Conservation (phyloP, 2,797 vertebrate genomes). For the Sebastes diploproa region DNA sequence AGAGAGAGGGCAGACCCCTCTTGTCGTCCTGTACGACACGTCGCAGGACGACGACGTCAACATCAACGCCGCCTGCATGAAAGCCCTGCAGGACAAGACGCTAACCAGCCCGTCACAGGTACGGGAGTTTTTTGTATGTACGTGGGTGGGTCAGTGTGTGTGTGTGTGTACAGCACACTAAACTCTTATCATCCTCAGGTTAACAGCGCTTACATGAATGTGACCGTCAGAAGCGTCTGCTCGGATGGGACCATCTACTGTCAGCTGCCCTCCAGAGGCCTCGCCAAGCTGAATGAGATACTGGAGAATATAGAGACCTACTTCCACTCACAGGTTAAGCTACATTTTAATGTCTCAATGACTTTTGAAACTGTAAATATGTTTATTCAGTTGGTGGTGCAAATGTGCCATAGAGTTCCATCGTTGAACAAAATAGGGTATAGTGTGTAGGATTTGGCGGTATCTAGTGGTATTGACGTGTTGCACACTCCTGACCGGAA, state of each 20-base stretch:
- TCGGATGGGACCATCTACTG: slow-evolving; percentile 95
- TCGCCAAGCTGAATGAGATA: slow-evolving; percentile 86
- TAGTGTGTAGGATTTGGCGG: too few relatives aligned
- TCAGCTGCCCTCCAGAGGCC: slow-evolving; percentile 91
- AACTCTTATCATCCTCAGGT: slow-evolving; percentile 76
- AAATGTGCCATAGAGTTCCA: neutral
- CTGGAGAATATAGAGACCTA: slow-evolving; percentile 89
- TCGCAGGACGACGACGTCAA: slow-evolving; percentile 97
- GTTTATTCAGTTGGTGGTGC: neutral
- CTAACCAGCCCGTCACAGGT: slow-evolving; percentile 90
- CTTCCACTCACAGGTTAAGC: slow-evolving; percentile 87
- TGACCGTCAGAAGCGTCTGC: slow-evolving; percentile 90
- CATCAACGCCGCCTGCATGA: slow-evolving; percentile 92
- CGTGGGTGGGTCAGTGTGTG: neutral
- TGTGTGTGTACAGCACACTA: neutral
- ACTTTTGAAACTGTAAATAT: neutral
- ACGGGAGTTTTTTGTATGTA: neutral
- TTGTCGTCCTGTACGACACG: slow-evolving; percentile 94
- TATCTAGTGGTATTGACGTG: neutral
- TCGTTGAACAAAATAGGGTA: neutral
- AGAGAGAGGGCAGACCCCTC: slow-evolving; percentile 83
- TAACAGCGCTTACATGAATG: slow-evolving; percentile 89
- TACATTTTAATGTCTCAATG: neutral
- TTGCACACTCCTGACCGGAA: neutral
- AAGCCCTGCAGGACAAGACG: slow-evolving; percentile 88